These are phyloP conservation scores for Medauroidea extradentata DNA, from an alignment of 1,140 invertebrate species.

Conservation along the genomic window DNA sequence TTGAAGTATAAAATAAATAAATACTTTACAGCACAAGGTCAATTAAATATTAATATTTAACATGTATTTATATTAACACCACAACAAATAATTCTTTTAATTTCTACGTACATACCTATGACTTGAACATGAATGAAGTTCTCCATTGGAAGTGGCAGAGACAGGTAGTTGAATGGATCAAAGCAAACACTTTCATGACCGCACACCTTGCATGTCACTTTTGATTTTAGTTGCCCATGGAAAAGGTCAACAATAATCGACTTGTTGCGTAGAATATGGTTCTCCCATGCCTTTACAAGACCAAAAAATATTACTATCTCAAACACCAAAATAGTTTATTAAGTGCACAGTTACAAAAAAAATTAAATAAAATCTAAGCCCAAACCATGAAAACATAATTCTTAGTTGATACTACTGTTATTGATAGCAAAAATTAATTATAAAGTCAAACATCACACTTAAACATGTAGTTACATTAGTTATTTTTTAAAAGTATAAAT, in stretches of 20 bases:
- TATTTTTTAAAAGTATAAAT: too few relatives aligned
- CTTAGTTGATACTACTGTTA: too few relatives aligned
- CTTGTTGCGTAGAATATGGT: constrained; percentile 70
- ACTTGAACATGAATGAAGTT: constrained; percentile 69
- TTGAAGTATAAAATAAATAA: too few relatives aligned
- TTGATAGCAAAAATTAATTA: too few relatives aligned
- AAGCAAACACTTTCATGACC: constrained; percentile 77
- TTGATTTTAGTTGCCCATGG: constrained; percentile 85
- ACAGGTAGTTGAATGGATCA: constrained; percentile 84
- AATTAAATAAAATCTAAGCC: constrained; percentile 21
- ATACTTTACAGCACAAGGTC: too few relatives aligned
- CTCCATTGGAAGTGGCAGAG: constrained; percentile 79
- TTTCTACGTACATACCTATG: constrained; percentile 49
- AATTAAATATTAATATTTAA: too few relatives aligned
- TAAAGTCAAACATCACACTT: too few relatives aligned
- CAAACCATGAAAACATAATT: constrained; percentile 25
- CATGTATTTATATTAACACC: neutral
- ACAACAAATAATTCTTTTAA: neutral
- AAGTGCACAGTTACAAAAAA: neutral
- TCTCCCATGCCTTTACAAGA: constrained; percentile 65
- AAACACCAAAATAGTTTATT: neutral
- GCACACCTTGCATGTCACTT: constrained; percentile 73
- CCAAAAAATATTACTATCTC: constrained; percentile 18
- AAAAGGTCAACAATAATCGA: constrained; percentile 87
- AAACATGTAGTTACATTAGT: too few relatives aligned